These are phyloP conservation scores for Montipora foliosa DNA, from an alignment of 64 coral and sea anemone genomes.

Conservation along the genomic window DNA sequence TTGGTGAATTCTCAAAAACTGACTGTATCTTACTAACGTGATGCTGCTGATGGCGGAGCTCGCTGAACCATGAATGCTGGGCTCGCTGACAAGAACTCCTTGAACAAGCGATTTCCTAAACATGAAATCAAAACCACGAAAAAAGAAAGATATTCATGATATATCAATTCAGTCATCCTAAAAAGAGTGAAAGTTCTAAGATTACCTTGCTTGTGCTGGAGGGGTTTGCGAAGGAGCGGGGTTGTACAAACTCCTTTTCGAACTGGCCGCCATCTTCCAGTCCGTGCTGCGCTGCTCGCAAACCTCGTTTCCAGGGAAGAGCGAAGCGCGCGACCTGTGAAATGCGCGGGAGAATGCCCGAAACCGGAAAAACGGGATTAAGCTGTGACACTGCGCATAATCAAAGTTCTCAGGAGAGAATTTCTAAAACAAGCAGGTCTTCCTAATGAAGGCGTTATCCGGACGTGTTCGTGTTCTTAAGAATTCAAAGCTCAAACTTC, in stretches of 20 bases:
- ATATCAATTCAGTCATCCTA: not conserved
- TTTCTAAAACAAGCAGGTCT: not conserved
- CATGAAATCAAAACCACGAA: not conserved
- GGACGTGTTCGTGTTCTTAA: constrained; percentile 38
- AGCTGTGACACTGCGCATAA: constrained; percentile 20
- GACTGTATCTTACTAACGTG: not conserved
- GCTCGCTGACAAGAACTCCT: constrained; percentile 4
- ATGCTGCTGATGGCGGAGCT: not conserved
- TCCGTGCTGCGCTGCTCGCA: too few relatives aligned
- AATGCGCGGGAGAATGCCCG: not conserved
- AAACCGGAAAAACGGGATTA: constrained; percentile 46
- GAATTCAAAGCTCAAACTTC: constrained; percentile 44
- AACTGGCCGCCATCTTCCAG: constrained; percentile 57
- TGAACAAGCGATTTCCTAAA: constrained; percentile 27
- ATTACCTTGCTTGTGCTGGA: constrained; percentile 57
- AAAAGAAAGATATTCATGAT: not conserved
- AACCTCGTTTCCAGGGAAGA: too few relatives aligned
- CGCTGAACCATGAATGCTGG: not conserved
- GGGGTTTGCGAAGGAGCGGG: constrained; percentile 76
- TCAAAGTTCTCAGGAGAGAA: not conserved
- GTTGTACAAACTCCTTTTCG: constrained; percentile 61
- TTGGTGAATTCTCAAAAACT: too few relatives aligned
- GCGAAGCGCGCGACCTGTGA: too few relatives aligned
- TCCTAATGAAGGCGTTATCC: constrained; percentile 45
- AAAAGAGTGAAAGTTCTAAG: not conserved